Evolutionary conservation across 2,888 invertebrate species (phyloP), one percentile per base, ranked within the genome.

Genomic region (Ophion slaviceki): DNA sequence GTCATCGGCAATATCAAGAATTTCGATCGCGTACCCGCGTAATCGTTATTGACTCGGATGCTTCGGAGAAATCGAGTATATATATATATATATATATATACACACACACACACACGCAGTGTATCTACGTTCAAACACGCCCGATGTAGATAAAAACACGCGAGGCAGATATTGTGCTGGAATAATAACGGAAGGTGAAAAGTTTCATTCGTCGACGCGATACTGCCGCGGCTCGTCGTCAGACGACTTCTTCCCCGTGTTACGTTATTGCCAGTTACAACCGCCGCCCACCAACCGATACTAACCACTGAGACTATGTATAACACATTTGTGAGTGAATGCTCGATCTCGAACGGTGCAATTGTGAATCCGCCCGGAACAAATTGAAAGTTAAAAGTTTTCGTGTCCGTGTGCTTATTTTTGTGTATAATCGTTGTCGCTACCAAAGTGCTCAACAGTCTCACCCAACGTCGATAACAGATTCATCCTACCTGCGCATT

Each of bases 321-420:
- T 40, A 85, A 85, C 74, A 85, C 84, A 62, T 85, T 85, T 57
- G 84, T 85, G 84, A 85, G 84, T 78, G 72, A 47, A 72, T 74
- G 14, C 32, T 78, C 53, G 47, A 74, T 62, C 40, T 10, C 6
- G 53, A 57, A 68, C 3, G 5, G 45, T 28, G 8, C 17, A 66
- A 32, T 3, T 32, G 64, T 28, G 64, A 47, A 47, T 47, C 47
- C 47, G 47, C 11, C 47, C 47, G 47, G 47, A 47, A 47, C 14
- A 11, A 14, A 47, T 47, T 14, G 11, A 10, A 47, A 47, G 11
- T 14, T 47, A 0, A 3, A 8, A 2, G 32, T 28, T 62, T 62
- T 24, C 32, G 10, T 24, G 57, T 57, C n/a, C 14, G n/a, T 40
- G 36, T 59, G 53, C 57, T 11, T 47, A 0, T 72, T 32, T 40